phyloP scores from a whole-genome alignment of 1,140 invertebrate genomes.

The Drosophila orena region DNA sequence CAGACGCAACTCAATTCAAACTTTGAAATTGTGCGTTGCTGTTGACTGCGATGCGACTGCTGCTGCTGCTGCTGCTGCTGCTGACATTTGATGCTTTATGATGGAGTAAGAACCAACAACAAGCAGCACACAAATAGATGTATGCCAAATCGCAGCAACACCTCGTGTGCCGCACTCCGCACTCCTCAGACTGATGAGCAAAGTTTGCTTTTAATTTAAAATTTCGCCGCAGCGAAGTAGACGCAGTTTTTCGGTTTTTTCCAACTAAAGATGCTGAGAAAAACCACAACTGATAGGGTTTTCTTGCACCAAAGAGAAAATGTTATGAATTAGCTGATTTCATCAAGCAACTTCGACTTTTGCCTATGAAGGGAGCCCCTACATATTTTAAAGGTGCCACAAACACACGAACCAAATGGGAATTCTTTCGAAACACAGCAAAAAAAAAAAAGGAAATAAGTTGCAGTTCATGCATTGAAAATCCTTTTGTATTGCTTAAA shows the following conservation, averaged over 20 bases:
- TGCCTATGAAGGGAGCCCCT: too few species aligned
- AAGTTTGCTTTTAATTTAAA: slow-evolving; percentile 76
- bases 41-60: slow-evolving; percentile 47
- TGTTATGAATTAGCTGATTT: too few species aligned
- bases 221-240: slow-evolving; percentile 15
- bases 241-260: slow-evolving; percentile 1
- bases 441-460: slow-evolving; percentile 12
- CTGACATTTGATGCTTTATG: slow-evolving; percentile 70
- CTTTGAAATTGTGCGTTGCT: slow-evolving; percentile 69
- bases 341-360: too few species aligned
- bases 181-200: slow-evolving; percentile 46
- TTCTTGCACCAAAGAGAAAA: too few species aligned
- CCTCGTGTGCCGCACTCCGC: slow-evolving; percentile 16
- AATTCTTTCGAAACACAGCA: slow-evolving; percentile 6
- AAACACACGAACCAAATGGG: slow-evolving; percentile 5
- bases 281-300: too few species aligned
- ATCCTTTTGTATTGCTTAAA: slow-evolving; percentile 67
- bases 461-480: slow-evolving; percentile 48
- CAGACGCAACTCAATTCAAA: slow-evolving; percentile 76
- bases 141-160: slow-evolving; percentile 55
- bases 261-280: neutral
- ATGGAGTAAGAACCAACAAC: slow-evolving; percentile 65
- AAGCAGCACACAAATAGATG: slow-evolving; percentile 25
- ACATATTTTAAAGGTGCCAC: slow-evolving; percentile 4
- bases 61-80: slow-evolving; percentile 45